phyloP scores from a whole-genome alignment of 2,888 invertebrate species.

The Luperina nickerlii region DNA sequence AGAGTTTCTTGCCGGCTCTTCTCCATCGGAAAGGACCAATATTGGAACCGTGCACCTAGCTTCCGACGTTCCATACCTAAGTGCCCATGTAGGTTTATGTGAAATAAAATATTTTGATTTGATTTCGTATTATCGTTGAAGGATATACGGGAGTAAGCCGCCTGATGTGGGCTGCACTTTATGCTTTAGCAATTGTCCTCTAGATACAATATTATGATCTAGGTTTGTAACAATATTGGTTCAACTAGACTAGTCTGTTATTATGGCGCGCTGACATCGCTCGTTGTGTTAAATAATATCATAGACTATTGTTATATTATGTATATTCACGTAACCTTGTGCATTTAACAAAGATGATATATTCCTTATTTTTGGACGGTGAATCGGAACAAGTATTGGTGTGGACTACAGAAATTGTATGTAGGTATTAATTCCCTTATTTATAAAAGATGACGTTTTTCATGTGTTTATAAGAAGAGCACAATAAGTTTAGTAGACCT shows the following conservation, averaged over 20 bases:
- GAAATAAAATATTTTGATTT: no score
- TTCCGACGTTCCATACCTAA: no score
- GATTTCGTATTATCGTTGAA: neutral
- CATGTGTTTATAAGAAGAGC: neutral
- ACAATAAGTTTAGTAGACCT: no score
- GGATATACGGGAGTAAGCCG: neutral
- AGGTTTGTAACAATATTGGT: neutral
- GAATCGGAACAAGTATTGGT: neutral
- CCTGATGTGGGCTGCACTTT: neutral
- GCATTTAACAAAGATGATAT: neutral
- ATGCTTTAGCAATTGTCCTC: neutral
- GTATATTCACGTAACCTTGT: neutral
- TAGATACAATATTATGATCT: neutral
- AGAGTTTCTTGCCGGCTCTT: no score
- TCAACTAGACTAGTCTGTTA: conserved; percentile 5
- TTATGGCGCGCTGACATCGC: neutral
- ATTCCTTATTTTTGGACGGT: neutral
- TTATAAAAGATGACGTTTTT: neutral
- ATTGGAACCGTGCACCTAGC: no score
- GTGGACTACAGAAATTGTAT: neutral
- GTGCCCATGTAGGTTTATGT: no score
- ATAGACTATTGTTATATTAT: neutral
- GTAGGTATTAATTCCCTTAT: conserved; percentile 19
- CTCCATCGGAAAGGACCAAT: no score
- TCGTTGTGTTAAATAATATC: neutral